phyloP scores from a whole-genome alignment of 2,797 vertebrate genomes.

The Ispidina lecontei region DNA sequence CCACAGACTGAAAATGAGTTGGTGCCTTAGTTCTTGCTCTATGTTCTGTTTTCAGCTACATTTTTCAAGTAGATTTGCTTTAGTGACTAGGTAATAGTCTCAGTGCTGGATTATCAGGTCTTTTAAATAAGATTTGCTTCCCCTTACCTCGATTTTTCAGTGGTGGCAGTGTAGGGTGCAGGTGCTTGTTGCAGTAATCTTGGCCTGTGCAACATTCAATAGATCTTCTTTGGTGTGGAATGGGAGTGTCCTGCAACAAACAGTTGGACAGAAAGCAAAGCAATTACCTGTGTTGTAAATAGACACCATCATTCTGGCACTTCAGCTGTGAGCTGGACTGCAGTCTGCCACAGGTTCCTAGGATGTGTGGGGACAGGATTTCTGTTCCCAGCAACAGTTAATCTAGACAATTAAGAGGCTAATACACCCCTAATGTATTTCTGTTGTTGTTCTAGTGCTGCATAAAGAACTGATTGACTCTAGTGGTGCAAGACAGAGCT shows the following conservation, averaged over 20 bases:
- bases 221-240: slow-evolving; percentile 85
- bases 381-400: not conserved
- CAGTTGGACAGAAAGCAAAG: not conserved
- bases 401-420: not conserved
- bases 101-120: not conserved
- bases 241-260: slow-evolving; percentile 87
- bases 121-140: not conserved
- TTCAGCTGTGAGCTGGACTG: not conserved
- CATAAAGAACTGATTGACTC: not conserved
- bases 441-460: not conserved
- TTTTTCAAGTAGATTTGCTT: not conserved
- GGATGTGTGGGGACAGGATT: not conserved
- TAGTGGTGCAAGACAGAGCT: not conserved
- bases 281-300: not conserved
- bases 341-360: not conserved
- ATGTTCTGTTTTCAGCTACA: not conserved
- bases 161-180: slow-evolving; percentile 91
- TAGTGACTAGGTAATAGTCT: not conserved
- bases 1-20: not conserved
- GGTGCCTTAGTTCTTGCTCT: not conserved
- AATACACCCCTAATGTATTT: not conserved
- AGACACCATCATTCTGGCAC: accelerated
- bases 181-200: slow-evolving; percentile 92
- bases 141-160: slow-evolving; percentile 83
- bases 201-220: slow-evolving; percentile 92